Base-by-base conservation (phyloP, 2,113 vertebrate species). In the Anhinga anhinga region DNA sequence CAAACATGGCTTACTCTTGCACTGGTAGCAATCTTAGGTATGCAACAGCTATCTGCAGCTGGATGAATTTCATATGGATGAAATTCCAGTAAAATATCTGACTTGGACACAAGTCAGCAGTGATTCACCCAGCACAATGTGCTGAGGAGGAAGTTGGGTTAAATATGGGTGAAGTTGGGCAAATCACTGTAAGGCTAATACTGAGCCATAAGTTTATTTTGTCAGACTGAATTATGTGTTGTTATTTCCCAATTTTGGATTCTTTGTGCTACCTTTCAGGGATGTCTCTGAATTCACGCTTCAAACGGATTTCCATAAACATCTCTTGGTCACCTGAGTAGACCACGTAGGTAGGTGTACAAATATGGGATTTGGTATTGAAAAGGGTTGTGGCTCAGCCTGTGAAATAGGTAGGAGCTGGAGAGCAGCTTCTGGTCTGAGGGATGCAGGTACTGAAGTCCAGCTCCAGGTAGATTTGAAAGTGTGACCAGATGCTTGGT, bases 271-370 rank as follows among this genome's bases (percentile, higher is more conserved):
- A 7, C 82, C 25, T 52, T 56, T 56, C 45, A 63, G 66, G 38
- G 42, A 17, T 21, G 45, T 45, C 20, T 78, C 84, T 40, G 17
- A 58, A 36, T 47, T 74, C 14, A 4, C 13, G 25, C 63, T 59
- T 76, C 0, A 0, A 27, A 18, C 21, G n/a, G 30, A 38, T 67
- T 55, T 61, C 44, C 50, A 40, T 36, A 14, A 23, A 10, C 7
- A 17, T 26, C 10, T 34, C 9, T 53, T 0, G 0, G 40, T 47
- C 14, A 6, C 26, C 11, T 3, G 25, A 63, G 44, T 10, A 58
- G 70, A n/a, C 20, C 6, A 1, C 1, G 17, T 32, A 18, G 36
- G n/a, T 74, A 2, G 11, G 50, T 36, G 70, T 18, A 5, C 16
- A 29, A 21, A 34, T 13, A 5, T 1, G 14, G 56, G 49, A 53